Evolutionary conservation across 1,140 invertebrate species (phyloP).

Genomic region (Caenorhabditis brenneri): DNA sequence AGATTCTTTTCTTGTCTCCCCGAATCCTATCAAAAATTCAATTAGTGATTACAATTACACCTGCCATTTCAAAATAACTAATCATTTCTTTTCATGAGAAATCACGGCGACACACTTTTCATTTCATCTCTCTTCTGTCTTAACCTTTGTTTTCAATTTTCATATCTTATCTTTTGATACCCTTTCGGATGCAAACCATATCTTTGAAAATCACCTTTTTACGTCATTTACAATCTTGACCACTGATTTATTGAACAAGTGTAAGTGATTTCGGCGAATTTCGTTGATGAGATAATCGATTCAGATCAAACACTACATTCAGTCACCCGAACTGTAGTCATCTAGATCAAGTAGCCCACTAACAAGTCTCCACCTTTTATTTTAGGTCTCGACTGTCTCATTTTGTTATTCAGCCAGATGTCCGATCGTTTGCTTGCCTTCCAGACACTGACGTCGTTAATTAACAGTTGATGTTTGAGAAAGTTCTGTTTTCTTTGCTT

Average conservation of each 20-base stretch:
- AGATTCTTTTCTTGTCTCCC: not conserved
- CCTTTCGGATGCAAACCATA: not conserved
- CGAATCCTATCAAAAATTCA: not conserved
- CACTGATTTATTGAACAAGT: not conserved
- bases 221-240: not conserved
- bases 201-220: not conserved
- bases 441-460: not conserved
- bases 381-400: not conserved
- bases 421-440: not conserved
- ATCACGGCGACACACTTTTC: not conserved
- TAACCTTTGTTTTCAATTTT: not conserved
- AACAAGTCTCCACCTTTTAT: not conserved
- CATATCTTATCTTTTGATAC: not conserved
- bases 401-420: not conserved
- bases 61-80: not conserved
- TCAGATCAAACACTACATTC: conserved; percentile 33
- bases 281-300: conserved; percentile 6
- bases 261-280: conserved; percentile 21
- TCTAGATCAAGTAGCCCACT: conserved; percentile 6
- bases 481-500: not conserved
- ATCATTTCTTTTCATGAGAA: not conserved
- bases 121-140: not conserved
- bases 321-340: conserved; percentile 15
- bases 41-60: conserved; percentile 14
- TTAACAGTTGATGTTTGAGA: not conserved